phyloP scores from a whole-genome alignment of 2,797 vertebrate genomes.

The Pangasius sanitwongsei region DNA sequence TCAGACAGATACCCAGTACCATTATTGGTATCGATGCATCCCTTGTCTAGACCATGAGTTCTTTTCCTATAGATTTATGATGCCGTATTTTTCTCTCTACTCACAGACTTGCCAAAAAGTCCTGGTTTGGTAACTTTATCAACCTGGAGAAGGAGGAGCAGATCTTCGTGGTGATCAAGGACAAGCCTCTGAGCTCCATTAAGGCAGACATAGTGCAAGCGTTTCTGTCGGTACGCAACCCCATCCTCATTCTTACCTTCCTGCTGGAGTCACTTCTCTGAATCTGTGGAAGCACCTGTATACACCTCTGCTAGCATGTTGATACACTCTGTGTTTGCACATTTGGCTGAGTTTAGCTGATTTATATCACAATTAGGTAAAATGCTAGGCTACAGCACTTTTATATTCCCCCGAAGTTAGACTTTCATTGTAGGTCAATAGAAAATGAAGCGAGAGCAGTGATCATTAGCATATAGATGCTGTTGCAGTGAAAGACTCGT shows the following conservation, averaged over 20 bases:
- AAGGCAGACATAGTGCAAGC: constrained; percentile 98
- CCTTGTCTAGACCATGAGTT: not conserved
- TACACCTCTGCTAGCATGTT: constrained; percentile 22
- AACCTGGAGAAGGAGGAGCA: constrained; percentile 98
- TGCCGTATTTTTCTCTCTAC: not conserved
- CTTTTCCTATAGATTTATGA: not conserved
- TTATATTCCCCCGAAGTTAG: constrained; percentile 58
- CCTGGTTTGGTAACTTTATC: constrained; percentile 99
- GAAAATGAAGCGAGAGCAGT: constrained; percentile 68
- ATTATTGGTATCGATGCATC: not conserved
- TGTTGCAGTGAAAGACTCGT: constrained; percentile 56
- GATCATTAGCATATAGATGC: constrained; percentile 79
- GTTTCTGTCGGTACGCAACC: constrained; percentile 89
- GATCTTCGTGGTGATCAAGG: constrained; percentile 97
- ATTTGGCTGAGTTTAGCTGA: constrained; percentile 63
- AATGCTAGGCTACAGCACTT: constrained; percentile 64
- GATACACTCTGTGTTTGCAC: constrained; percentile 51
- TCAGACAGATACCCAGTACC: not conserved
- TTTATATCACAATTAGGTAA: constrained; percentile 68
- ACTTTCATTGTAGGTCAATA: constrained; percentile 69
- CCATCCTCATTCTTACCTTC: not conserved
- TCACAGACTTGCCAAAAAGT: constrained; percentile 97
- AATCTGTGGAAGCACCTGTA: constrained; percentile 2
- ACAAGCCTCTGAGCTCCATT: constrained; percentile 98
- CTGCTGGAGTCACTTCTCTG: constrained; percentile 4